Percentiles rank a stretch among this genome's conserved stretches.
Conservation (phyloP, 1,140 invertebrate genomes). For the Hesperophylax magnus region DNA sequence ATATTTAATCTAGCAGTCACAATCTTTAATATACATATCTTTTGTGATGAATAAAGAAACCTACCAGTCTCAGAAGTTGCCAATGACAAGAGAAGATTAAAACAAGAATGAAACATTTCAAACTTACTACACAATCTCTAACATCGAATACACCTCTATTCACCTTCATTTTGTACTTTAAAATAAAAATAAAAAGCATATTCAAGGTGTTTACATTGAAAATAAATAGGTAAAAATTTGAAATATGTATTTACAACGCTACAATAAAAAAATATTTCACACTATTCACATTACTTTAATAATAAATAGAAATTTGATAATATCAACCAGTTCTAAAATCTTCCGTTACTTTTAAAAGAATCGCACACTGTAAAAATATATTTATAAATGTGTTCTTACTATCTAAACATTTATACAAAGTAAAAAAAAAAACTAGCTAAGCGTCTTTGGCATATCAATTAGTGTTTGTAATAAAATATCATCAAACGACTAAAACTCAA, state of each 20-base stretch:
- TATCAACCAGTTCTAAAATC: slow-evolving; percentile 17
- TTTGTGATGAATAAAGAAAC: slow-evolving; percentile 1
- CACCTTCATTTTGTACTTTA: slow-evolving; percentile 9
- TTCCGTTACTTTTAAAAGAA: slow-evolving; percentile 4
- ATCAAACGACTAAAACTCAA: slow-evolving; percentile 14
- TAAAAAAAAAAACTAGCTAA: slow-evolving; percentile 34
- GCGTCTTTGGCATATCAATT: slow-evolving; percentile 39
- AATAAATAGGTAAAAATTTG: slow-evolving; percentile 15
- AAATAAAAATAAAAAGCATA: background rate
- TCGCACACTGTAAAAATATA: slow-evolving; percentile 31
- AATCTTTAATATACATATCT: slow-evolving; percentile 30
- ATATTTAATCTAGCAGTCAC: slow-evolving; percentile 17
- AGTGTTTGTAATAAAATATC: slow-evolving; percentile 18
- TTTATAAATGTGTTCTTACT: slow-evolving; percentile 36
- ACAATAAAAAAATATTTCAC: slow-evolving; percentile 11
- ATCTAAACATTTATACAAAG: slow-evolving; percentile 19
- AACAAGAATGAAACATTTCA: slow-evolving; percentile 4
- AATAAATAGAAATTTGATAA: slow-evolving; percentile 31
- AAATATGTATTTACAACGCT: slow-evolving; percentile 11
- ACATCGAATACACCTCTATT: slow-evolving; percentile 12
- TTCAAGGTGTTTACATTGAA: slow-evolving; percentile 2
- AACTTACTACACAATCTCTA: background rate
- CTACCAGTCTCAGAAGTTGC: slow-evolving; percentile 40
- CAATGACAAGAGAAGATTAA: slow-evolving; percentile 16
- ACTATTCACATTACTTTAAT: slow-evolving; percentile 26